Conservation (phyloP, 2,888 invertebrate genomes). For the Nemurella pictetii region DNA sequence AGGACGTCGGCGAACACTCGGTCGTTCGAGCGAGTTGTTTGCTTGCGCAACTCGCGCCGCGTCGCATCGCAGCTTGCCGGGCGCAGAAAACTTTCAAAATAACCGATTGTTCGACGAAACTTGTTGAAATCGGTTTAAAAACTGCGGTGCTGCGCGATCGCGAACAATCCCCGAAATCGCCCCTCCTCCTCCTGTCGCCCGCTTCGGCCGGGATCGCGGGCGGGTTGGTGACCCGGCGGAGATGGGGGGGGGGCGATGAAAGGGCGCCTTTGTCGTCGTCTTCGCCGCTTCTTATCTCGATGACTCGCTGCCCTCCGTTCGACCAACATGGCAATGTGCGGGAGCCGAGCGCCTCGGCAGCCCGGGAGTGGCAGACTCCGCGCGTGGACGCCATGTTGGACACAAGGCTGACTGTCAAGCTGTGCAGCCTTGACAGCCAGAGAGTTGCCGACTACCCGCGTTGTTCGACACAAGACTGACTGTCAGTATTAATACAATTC, state of each 20-base stretch:
- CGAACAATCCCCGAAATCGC: no score
- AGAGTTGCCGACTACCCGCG: no score
- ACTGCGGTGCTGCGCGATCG: background rate
- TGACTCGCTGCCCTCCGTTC: background rate
- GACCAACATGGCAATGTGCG: background rate
- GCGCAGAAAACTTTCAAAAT: background rate
- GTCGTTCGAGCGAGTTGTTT: background rate
- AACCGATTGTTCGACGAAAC: background rate
- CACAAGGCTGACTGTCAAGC: no score
- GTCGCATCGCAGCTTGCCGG: background rate
- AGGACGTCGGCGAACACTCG: no score
- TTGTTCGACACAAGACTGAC: no score
- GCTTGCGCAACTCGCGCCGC: background rate
- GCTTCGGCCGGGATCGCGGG: background rate
- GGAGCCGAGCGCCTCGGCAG: background rate
- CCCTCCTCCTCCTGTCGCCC: no score
- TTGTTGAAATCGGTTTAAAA: background rate
- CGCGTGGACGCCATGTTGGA: background rate
- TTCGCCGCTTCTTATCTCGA: background rate
- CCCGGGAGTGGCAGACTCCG: background rate
- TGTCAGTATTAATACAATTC: no score
- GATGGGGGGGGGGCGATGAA: background rate
- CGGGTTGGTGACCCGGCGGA: background rate
- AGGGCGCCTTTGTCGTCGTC: background rate
- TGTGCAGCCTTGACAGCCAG: no score